A percentile compares a stretch with the other conserved stretches of the same genome.
phyloP scores from a whole-genome alignment of 2,797 vertebrate genomes.

The Petrocephalus sullivani region DNA sequence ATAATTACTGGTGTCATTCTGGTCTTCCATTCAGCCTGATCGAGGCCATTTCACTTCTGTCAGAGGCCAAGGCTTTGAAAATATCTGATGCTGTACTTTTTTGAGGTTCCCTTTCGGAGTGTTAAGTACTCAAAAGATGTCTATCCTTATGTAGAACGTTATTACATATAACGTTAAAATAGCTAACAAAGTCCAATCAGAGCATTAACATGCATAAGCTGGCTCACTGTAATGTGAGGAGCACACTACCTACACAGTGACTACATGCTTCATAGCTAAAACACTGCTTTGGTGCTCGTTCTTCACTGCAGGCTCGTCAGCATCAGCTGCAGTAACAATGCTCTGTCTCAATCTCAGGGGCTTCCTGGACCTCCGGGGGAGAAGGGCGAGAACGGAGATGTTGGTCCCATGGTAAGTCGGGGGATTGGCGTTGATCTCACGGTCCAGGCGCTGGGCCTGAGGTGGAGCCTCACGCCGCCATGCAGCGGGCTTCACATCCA shows the following conservation, averaged over 20 bases:
- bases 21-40: background rate
- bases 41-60: background rate
- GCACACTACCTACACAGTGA: background rate
- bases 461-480: background rate
- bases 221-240: background rate
- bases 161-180: background rate
- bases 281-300: background rate
- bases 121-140: background rate
- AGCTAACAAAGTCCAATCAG: background rate
- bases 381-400: constrained; percentile 24
- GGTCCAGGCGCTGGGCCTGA: background rate
- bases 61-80: background rate
- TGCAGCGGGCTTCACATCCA: background rate
- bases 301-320: background rate
- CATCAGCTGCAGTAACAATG: background rate
- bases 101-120: background rate
- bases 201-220: background rate
- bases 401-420: constrained; percentile 23
- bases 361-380: constrained; percentile 26
- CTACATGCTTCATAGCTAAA: background rate
- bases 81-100: background rate
- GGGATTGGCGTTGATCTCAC: background rate
- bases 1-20: background rate
- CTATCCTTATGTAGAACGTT: background rate
- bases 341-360: constrained; percentile 8